Percentiles rank a stretch among this genome's conserved stretches.
These are phyloP conservation scores for Vesta saturnalis DNA, from an alignment of 2,888 invertebrate species.

Conservation along the genomic window DNA sequence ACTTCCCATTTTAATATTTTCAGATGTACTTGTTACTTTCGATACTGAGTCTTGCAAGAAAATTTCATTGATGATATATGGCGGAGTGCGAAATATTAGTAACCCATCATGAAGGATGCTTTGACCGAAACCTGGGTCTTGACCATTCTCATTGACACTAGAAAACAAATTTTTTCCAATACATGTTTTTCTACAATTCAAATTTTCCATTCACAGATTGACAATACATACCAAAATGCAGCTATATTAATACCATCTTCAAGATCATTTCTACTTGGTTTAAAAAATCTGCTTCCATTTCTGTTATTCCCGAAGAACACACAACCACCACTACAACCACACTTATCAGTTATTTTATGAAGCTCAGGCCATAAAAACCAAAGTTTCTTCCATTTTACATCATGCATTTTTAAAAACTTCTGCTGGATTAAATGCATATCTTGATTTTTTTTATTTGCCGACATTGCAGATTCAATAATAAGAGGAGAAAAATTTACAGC, in stretches of 20 bases:
- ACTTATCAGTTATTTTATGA: constrained; percentile 71
- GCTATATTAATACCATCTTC: constrained; percentile 87
- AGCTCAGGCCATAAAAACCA: constrained; percentile 94
- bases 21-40: constrained; percentile 18
- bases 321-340: constrained; percentile 96
- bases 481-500: constrained; percentile 90
- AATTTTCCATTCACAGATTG: neutral
- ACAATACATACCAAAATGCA: constrained; percentile 68
- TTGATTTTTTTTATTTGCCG: constrained; percentile 73
- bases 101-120: constrained; percentile 89
- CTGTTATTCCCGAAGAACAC: constrained; percentile 93
- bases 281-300: constrained; percentile 89
- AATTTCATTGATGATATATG: constrained; percentile 82
- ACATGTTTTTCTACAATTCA: too few species aligned
- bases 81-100: constrained; percentile 90
- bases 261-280: constrained; percentile 82
- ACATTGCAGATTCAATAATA: constrained; percentile 88
- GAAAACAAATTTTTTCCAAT: constrained; percentile 32
- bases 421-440: constrained; percentile 83
- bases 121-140: constrained; percentile 93
- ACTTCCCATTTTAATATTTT: constrained; percentile 47
- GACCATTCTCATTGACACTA: constrained; percentile 77
- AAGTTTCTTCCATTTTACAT: constrained; percentile 84
- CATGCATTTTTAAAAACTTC: constrained; percentile 83
- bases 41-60: constrained; percentile 73